Percentiles rank a stretch among this genome's conserved stretches.
Conservation (phyloP, 2,888 invertebrate species). For the Orchesellides sinensis region DNA sequence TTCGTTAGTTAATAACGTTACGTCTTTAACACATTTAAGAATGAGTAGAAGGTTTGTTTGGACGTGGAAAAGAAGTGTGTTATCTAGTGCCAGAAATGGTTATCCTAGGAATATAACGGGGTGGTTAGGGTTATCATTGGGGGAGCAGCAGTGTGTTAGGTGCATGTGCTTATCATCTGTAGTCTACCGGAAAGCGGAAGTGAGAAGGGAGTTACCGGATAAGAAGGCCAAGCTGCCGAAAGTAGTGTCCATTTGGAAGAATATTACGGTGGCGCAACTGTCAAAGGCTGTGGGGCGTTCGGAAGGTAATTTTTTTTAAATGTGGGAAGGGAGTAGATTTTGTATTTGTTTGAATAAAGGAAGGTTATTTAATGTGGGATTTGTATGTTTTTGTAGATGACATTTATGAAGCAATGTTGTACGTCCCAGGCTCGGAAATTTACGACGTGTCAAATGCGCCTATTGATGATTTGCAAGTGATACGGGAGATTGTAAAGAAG, state of each 20-base stretch:
- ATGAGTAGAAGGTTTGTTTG: conserved; percentile 21
- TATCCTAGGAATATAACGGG: not conserved
- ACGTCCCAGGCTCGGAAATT: conserved; percentile 81
- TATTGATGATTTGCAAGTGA: conserved; percentile 83
- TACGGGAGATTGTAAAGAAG: conserved; percentile 84
- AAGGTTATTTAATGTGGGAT: conserved; percentile 13
- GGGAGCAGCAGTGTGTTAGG: conserved; percentile 12
- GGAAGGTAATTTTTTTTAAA: conserved; percentile 78
- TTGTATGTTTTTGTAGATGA: conserved; percentile 80
- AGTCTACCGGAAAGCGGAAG: not conserved
- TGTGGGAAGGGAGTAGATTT: not conserved
- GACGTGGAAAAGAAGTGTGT: conserved; percentile 42
- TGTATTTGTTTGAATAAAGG: not conserved
- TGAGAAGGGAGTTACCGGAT: conserved; percentile 16
- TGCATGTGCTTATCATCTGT: not conserved
- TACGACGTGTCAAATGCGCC: conserved; percentile 80
- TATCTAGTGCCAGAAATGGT: not conserved
- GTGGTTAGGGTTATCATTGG: not conserved
- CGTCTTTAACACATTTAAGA: not conserved
- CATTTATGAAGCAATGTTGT: conserved; percentile 84
- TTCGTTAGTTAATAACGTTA: not conserved
- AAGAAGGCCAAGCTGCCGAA: conserved; percentile 72
- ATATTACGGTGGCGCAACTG: conserved; percentile 88
- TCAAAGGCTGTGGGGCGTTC: conserved; percentile 82
- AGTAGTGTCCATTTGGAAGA: conserved; percentile 85